Evolutionary conservation across 2,888 invertebrate species (phyloP).

Genomic region (Deroplatys truncata): DNA sequence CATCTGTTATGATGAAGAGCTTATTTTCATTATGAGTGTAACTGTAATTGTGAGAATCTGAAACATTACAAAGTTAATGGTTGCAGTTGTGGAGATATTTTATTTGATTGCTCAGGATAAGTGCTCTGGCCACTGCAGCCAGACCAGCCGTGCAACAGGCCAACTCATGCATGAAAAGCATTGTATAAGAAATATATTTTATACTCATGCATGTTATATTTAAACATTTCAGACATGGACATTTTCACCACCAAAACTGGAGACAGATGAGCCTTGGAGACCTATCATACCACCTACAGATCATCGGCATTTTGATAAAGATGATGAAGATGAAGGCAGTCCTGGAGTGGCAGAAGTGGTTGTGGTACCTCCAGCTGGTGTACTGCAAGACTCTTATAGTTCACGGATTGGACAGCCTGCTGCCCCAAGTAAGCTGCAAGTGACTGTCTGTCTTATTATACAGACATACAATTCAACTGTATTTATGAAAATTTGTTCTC

Average conservation of each 20-base stretch:
- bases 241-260: background rate
- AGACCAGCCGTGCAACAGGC: too few relatives aligned
- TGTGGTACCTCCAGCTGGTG: background rate
- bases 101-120: too few relatives aligned
- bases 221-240: background rate
- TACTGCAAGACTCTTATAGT: background rate
- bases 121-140: too few relatives aligned
- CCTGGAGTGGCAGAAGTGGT: slow-evolving; percentile 3
- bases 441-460: background rate
- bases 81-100: too few relatives aligned
- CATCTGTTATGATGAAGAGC: too few relatives aligned
- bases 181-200: background rate
- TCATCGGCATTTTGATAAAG: background rate
- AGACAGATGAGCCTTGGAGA: slow-evolving; percentile 5
- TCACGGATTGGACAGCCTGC: background rate
- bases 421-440: background rate
- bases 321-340: background rate
- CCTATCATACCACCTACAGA: background rate
- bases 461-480: background rate
- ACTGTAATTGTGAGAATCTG: too few relatives aligned
- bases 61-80: too few relatives aligned
- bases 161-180: too few relatives aligned
- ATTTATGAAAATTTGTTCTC: background rate
- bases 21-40: too few relatives aligned
- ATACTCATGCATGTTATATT: background rate